phyloP scores from a whole-genome alignment of 1,140 invertebrate genomes.

The Coenobita brevimanus region DNA sequence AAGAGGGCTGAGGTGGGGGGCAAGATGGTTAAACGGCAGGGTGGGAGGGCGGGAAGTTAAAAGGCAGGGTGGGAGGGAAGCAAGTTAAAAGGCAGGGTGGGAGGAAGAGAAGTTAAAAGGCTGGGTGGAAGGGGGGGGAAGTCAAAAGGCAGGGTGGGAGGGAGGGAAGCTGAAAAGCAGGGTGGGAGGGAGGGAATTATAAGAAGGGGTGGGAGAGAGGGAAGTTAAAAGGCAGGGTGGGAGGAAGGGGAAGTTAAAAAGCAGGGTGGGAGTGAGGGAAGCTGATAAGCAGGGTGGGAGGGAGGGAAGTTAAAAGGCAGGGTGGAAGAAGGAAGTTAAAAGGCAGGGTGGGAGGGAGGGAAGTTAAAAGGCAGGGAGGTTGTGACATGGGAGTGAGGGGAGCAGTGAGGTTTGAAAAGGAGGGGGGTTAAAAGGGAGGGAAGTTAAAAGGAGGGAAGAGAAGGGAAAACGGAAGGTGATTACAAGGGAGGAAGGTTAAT shows the following conservation, averaged over 20 bases:
- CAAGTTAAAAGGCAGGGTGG: not conserved
- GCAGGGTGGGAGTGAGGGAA: not conserved
- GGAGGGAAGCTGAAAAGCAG: too few species aligned
- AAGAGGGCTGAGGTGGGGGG: not conserved
- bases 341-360: not conserved
- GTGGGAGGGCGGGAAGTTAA: not conserved
- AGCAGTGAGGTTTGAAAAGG: not conserved
- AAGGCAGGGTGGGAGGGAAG: too few species aligned
- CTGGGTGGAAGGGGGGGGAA: not conserved
- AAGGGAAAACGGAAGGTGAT: not conserved
- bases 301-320: too few species aligned
- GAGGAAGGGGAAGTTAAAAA: not conserved
- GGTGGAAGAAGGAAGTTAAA: not conserved
- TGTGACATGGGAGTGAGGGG: not conserved
- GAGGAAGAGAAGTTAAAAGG: not conserved
- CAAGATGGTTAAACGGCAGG: not conserved
- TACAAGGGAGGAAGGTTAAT: not conserved
- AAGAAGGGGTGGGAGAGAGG: not conserved
- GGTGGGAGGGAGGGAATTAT: not conserved
- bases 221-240: too few species aligned
- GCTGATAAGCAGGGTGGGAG: too few species aligned
- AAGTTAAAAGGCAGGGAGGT: not conserved
- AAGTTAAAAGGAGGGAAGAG: not conserved
- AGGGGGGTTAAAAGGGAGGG: not conserved
- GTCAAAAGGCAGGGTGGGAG: not conserved